Percentiles rank a stretch among this genome's conserved stretches.
phyloP scores from a whole-genome alignment of 1,140 invertebrate genomes.

The Globodera ellingtonae region DNA sequence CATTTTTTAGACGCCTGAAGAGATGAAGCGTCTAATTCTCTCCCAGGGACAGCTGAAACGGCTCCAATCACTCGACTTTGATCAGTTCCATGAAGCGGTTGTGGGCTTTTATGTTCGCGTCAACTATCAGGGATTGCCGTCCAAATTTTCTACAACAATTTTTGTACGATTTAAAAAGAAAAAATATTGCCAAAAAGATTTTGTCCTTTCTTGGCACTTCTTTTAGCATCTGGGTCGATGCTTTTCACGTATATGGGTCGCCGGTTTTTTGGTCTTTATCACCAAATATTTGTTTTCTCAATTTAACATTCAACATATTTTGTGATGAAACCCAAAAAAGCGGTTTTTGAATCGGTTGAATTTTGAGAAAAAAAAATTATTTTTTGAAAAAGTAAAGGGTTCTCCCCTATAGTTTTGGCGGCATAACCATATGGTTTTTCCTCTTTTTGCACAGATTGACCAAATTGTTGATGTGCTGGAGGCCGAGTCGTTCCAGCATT shows the following conservation, averaged over 20 bases:
- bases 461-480: slow-evolving; percentile 23
- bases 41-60: slow-evolving; percentile 21
- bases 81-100: background rate
- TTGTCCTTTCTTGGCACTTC: no score
- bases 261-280: no score
- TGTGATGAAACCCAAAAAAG: no score
- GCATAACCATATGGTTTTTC: background rate
- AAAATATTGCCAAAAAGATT: no score
- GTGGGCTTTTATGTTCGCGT: slow-evolving; percentile 27
- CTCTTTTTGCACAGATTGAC: slow-evolving; percentile 1
- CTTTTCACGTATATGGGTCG: background rate
- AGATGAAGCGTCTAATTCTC: slow-evolving; percentile 17
- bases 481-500: slow-evolving; percentile 17
- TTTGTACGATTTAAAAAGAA: slow-evolving; percentile 5
- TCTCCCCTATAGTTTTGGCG: no score
- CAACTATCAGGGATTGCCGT: slow-evolving; percentile 16
- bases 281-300: no score
- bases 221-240: background rate
- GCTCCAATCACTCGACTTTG: background rate
- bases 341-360: no score
- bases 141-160: slow-evolving; percentile 9
- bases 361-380: no score
- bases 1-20: slow-evolving; percentile 13
- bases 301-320: no score
- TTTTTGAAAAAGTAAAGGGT: no score